Evolutionary conservation across 30 jellyfish, hydroid and myxozoan genomes (phyloP).

Genomic region (Chrysaora quinquecirrha): DNA sequence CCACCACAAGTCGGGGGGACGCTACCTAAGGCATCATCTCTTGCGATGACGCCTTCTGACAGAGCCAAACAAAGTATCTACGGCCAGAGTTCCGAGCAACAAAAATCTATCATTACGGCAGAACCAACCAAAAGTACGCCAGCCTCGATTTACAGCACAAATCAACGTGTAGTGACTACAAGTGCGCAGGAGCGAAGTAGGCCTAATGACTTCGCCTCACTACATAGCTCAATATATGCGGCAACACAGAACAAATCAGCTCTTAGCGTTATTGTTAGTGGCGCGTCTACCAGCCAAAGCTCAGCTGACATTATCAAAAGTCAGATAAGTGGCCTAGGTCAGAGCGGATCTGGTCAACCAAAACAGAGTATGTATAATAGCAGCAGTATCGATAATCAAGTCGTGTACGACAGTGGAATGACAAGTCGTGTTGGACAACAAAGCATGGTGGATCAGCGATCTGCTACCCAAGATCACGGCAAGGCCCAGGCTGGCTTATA

Average conservation of each 20-base stretch:
- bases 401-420: too few species aligned
- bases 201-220: slow-evolving; percentile 61
- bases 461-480: background rate
- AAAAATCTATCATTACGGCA: background rate
- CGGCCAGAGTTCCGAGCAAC: slow-evolving; percentile 12
- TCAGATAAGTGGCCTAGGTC: slow-evolving; percentile 9
- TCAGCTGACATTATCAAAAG: slow-evolving; percentile 17
- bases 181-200: slow-evolving; percentile 1
- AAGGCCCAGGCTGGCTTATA: too few species aligned
- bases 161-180: background rate
- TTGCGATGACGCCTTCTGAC: slow-evolving; percentile 22
- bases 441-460: background rate
- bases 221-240: slow-evolving; percentile 57
- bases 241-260: slow-evolving; percentile 64
- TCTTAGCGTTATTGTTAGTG: slow-evolving; percentile 7
- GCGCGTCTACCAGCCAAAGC: slow-evolving; percentile 17
- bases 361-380: background rate
- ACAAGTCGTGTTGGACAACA: background rate
- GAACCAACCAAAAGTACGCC: background rate
- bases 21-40: slow-evolving; percentile 29
- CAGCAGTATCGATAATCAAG: background rate
- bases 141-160: slow-evolving; percentile 36
- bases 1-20: slow-evolving; percentile 40
- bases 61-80: slow-evolving; percentile 11
- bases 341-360: background rate